Conservation (phyloP, 1,140 invertebrate species). For the Trissolcus basalis region DNA sequence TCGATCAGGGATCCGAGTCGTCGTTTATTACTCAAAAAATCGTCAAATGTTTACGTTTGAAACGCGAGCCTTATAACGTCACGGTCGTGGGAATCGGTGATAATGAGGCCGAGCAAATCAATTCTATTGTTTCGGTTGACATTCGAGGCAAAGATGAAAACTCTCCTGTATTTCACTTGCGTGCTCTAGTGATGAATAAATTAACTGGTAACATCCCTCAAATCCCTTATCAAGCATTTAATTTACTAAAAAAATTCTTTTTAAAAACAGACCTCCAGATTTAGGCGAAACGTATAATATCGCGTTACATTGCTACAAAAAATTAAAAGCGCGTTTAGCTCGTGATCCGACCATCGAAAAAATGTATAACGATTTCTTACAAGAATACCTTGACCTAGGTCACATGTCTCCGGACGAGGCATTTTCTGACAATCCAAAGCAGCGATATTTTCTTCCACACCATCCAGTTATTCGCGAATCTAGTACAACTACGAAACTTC, state of each 20-base stretch:
- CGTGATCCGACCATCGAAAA: no score
- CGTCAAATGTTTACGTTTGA: neutral
- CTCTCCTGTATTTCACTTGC: neutral
- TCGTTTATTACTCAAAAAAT: neutral
- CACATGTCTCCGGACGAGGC: neutral
- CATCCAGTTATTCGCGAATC: neutral
- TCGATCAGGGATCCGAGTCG: neutral
- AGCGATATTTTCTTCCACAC: neutral
- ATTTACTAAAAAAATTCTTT: no score
- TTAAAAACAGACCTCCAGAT: no score
- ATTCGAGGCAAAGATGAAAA: neutral
- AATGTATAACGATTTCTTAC: no score
- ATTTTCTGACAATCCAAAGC: neutral
- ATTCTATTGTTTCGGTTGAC: neutral
- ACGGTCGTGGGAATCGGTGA: neutral
- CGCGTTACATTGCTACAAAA: no score
- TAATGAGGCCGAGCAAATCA: neutral
- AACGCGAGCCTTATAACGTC: neutral
- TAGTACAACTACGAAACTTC: conserved; percentile 2
- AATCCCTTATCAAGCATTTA: no score
- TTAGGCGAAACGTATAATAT: no score
- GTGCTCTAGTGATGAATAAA: neutral
- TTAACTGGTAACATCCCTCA: neutral
- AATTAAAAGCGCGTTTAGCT: no score
- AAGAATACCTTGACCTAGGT: neutral